These are phyloP conservation scores for Ovibos moschatus DNA, from an alignment of 2,113 vertebrate genomes.

Conservation along the genomic window DNA sequence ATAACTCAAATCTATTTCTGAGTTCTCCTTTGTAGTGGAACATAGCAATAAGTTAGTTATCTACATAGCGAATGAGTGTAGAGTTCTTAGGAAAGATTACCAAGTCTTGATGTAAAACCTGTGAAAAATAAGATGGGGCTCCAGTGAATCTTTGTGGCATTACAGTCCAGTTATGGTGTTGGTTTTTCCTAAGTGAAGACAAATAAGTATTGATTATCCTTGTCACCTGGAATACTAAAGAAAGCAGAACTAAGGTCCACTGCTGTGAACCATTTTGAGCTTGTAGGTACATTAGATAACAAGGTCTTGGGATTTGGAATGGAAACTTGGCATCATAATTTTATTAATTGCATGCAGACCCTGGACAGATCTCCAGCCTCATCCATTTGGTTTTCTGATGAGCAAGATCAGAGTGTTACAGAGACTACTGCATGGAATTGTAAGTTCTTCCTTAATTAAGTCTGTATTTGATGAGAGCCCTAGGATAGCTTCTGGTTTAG, in stretches of 20 bases:
- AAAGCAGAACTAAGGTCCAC: neutral
- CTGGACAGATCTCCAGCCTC: neutral
- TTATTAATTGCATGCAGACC: neutral
- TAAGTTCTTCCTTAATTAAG: neutral
- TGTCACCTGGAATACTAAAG: neutral
- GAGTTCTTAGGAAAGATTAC: neutral
- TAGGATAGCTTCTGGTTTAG: neutral
- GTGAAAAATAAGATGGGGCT: neutral
- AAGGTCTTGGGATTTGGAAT: neutral
- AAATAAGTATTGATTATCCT: neutral
- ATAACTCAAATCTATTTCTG: neutral
- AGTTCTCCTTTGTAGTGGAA: neutral
- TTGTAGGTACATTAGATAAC: neutral
- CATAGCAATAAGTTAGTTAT: neutral
- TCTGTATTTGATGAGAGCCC: neutral
- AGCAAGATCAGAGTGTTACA: neutral
- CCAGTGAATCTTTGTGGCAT: neutral
- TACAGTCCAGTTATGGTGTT: neutral
- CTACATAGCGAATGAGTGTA: neutral
- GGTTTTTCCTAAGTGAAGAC: neutral
- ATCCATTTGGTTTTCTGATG: neutral
- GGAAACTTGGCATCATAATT: neutral
- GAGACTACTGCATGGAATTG: neutral
- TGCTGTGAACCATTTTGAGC: neutral
- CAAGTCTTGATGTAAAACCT: neutral